Evolutionary conservation across 2,113 vertebrate genomes (phyloP).

Genomic region (Burhinus oedicnemus): DNA sequence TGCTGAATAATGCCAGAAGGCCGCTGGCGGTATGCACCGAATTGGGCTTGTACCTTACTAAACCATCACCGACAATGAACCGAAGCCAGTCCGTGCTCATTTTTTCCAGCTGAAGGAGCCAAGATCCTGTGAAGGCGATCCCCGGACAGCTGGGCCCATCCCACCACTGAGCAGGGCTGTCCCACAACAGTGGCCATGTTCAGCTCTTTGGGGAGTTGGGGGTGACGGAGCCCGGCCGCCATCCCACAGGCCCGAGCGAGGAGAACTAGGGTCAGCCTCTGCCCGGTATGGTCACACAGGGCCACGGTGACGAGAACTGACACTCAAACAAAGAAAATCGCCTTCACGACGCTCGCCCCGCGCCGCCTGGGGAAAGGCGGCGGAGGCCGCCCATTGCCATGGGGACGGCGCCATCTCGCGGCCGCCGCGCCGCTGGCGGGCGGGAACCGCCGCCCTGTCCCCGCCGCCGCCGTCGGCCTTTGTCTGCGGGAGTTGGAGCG

Average conservation of each 20-base stretch:
- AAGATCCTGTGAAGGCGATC: fast-evolving
- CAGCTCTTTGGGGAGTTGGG: fast-evolving
- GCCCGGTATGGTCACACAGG: not conserved
- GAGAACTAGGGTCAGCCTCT: no score
- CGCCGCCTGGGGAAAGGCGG: not conserved
- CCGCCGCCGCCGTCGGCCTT: no score
- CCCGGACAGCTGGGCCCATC: not conserved
- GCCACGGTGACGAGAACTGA: not conserved
- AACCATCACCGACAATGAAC: fast-evolving
- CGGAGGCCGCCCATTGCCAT: not conserved
- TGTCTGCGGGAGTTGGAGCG: fast-evolving
- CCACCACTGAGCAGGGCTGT: fast-evolving
- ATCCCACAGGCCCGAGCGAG: not conserved
- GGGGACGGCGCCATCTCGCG: not conserved
- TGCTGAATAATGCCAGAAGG: fast-evolving
- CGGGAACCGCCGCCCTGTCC: not conserved
- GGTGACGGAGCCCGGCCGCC: no score
- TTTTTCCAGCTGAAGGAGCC: fast-evolving
- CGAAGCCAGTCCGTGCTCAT: fast-evolving
- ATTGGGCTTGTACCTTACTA: not conserved
- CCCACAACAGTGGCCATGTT: fast-evolving
- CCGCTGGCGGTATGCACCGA: not conserved
- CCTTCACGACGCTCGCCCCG: fast-evolving
- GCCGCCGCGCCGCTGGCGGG: not conserved
- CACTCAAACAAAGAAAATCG: not conserved